Base-by-base conservation (phyloP, 2,113 vertebrate genomes). In the Colossoma macropomum region DNA sequence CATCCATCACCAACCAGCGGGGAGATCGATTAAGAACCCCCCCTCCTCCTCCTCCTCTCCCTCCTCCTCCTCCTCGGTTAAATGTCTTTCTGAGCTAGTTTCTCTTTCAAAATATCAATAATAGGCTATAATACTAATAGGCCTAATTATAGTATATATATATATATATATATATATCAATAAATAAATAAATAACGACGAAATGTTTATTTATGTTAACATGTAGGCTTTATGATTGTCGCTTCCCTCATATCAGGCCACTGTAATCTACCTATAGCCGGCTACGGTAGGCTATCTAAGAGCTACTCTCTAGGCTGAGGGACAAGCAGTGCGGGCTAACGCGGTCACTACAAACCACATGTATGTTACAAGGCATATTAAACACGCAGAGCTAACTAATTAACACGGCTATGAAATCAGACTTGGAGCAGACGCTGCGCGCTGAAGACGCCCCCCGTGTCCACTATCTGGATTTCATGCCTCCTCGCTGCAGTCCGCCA, bases 161-260 rank as follows among this genome's bases (percentile, higher is more conserved):
- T n/a, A n/a, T n/a, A n/a, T 17, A 71, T 63, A 72, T 69, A 66
- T 75, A n/a, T n/a, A n/a, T n/a, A 87, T 90, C 85, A 93, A 94
- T 94, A 93, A 94, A 95, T 94, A 94, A 94, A 94, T 94, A 94
- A 94, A 93, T 93, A 91, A 94, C 90, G 88, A 86, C 78, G 85
- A 88, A 89, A 89, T 85, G 84, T 74, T 77, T 70, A 89, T 85
- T 90, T 89, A 87, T 91, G 88, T 77, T 77, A 82, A 89, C 78
- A 86, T 88, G 87, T 89, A 92, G 90, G 90, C 62, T 87, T 85
- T 65, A 76, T 74, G 90, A 92, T 91, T 93, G 92, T 94, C 54
- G 71, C 70, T 90, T 87, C 85, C 87, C 88, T 91, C 87, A 89
- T 87, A n/a, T 63, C 77, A 85, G 54, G 52, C 78, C 66, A 54